phyloP scores from a whole-genome alignment of 2,797 vertebrate species.

The Lacerta bilineata region DNA sequence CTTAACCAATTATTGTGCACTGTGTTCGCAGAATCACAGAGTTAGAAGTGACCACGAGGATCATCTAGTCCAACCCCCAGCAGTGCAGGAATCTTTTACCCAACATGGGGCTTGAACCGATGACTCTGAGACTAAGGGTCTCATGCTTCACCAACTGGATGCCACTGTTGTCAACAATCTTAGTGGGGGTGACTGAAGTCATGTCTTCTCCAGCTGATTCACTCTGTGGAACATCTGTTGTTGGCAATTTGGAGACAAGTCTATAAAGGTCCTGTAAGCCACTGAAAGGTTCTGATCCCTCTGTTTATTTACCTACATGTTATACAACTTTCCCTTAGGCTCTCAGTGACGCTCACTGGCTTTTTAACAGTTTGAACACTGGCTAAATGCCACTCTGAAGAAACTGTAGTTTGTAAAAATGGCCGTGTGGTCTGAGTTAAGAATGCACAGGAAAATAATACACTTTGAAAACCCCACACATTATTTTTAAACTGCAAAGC shows the following conservation, averaged over 20 bases:
- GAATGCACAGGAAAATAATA: conserved; percentile 29
- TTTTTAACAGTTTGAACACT: conserved; percentile 25
- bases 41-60: too few relatives aligned
- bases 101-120: too few relatives aligned
- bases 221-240: background rate
- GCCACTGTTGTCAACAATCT: background rate
- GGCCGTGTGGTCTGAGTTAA: conserved; percentile 35
- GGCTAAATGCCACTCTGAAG: conserved; percentile 30
- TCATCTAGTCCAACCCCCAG: too few relatives aligned
- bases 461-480: conserved; percentile 26
- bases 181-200: background rate
- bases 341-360: background rate
- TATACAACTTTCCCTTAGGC: conserved; percentile 22
- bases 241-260: background rate
- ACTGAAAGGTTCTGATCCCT: background rate
- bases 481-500: conserved; percentile 53
- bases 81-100: too few relatives aligned
- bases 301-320: conserved; percentile 1
- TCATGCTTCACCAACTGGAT: too few relatives aligned
- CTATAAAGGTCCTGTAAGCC: background rate
- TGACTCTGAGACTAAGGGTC: too few relatives aligned
- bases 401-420: conserved; percentile 34
- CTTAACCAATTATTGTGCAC: background rate
- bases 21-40: too few relatives aligned
- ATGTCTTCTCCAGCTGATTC: background rate